A percentile compares a stretch with the other conserved stretches of the same genome.
Evolutionary conservation across 2,888 invertebrate species (phyloP).

Genomic region (Caenorhabditis sp.): DNA sequence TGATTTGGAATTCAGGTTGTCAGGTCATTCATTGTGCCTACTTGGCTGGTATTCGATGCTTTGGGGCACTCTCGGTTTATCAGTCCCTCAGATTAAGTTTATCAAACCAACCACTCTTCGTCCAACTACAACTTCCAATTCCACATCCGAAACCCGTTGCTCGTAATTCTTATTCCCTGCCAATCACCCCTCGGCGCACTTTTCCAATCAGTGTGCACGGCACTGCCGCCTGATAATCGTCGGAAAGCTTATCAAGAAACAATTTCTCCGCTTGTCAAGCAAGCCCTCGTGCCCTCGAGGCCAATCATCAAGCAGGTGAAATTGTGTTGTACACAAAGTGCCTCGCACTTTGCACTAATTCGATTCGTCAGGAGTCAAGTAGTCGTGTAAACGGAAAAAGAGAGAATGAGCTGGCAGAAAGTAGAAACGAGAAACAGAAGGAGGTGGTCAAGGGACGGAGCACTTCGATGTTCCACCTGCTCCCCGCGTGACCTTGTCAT

Average conservation of each 20-base stretch:
- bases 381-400: slow-evolving; percentile 6
- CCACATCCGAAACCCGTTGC: neutral
- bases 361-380: slow-evolving; percentile 8
- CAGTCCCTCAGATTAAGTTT: neutral
- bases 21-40: too few relatives aligned
- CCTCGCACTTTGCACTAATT: slow-evolving; percentile 34
- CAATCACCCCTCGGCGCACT: slow-evolving; percentile 30
- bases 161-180: slow-evolving; percentile 14
- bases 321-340: slow-evolving; percentile 29
- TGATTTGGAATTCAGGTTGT: slow-evolving; percentile 2
- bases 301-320: slow-evolving; percentile 50
- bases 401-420: neutral
- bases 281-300: neutral
- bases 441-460: neutral
- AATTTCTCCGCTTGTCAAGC: slow-evolving; percentile 19
- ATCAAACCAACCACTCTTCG: too few relatives aligned
- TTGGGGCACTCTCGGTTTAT: too few relatives aligned
- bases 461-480: neutral
- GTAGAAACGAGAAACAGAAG: too few relatives aligned
- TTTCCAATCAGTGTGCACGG: slow-evolving; percentile 34
- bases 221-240: slow-evolving; percentile 43
- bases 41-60: too few relatives aligned
- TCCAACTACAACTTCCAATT: neutral
- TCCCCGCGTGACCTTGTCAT: neutral
- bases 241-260: slow-evolving; percentile 39